phyloP scores from a whole-genome alignment of 2,113 vertebrate species.

The Eulacestoma nigropectus region DNA sequence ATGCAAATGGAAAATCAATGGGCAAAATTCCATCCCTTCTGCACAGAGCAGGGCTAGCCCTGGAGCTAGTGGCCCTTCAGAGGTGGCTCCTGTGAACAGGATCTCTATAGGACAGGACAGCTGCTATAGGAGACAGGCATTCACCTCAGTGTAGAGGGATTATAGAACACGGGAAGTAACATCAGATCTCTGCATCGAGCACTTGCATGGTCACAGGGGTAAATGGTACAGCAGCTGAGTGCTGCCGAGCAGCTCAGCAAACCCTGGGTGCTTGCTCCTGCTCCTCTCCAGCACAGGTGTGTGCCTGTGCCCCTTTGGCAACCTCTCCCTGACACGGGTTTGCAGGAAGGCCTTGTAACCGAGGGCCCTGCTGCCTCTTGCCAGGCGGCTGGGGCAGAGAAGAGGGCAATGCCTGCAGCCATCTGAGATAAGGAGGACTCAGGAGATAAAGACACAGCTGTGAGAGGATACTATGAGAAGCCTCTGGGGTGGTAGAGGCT shows the following conservation, averaged over 20 bases:
- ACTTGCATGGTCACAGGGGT: neutral
- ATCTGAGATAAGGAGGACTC: neutral
- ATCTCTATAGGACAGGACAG: neutral
- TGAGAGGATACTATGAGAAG: neutral
- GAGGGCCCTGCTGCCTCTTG: neutral
- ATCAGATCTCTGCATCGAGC: neutral
- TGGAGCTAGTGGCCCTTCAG: neutral
- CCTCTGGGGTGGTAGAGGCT: too few relatives aligned
- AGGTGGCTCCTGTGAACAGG: neutral
- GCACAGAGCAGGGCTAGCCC: neutral
- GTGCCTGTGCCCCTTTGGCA: neutral
- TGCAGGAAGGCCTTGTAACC: neutral
- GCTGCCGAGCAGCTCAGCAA: neutral
- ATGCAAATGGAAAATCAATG: neutral
- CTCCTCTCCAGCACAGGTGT: neutral
- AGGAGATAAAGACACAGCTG: neutral
- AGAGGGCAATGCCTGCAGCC: neutral
- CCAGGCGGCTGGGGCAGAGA: neutral
- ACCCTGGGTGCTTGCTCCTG: neutral
- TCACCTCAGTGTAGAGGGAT: neutral
- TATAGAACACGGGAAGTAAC: neutral
- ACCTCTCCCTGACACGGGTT: neutral
- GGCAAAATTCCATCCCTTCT: neutral
- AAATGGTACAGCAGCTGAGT: neutral
- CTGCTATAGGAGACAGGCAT: rapidly evolving